Percentiles rank a stretch among this genome's conserved stretches.
Evolutionary conservation across 1,140 invertebrate genomes (phyloP).

Genomic region (Apis cerana): DNA sequence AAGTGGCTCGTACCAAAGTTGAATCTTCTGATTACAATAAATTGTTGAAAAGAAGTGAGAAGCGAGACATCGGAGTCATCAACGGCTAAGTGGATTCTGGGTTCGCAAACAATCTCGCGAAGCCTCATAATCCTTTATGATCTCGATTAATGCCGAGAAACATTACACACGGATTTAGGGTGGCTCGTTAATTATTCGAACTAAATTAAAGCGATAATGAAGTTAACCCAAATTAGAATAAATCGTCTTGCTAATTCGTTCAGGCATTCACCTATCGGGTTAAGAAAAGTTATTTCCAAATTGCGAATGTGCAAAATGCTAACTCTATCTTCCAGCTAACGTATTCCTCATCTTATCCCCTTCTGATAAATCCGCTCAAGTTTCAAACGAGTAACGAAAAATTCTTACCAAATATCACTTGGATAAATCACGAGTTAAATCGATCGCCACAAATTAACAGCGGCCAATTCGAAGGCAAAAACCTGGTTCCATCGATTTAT

Average conservation of each 20-base stretch:
- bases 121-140: slow-evolving; percentile 55
- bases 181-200: background rate
- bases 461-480: no score
- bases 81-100: background rate
- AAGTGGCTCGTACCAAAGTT: no score
- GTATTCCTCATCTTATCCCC: no score
- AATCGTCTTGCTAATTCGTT: slow-evolving; percentile 8
- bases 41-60: background rate
- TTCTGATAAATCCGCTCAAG: no score
- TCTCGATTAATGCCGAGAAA: slow-evolving; percentile 56
- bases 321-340: no score
- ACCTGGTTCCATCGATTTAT: slow-evolving; percentile 9
- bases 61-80: background rate
- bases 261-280: background rate
- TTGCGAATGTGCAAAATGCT: no score
- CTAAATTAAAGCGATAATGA: slow-evolving; percentile 36
- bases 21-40: no score
- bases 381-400: no score
- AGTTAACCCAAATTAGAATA: slow-evolving; percentile 20
- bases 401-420: no score
- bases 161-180: slow-evolving; percentile 52
- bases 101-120: slow-evolving; percentile 34
- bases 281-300: background rate
- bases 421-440: background rate
- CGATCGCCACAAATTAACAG: background rate